Base-by-base conservation (phyloP, 2,797 vertebrate species). In the Saxicola maurus region DNA sequence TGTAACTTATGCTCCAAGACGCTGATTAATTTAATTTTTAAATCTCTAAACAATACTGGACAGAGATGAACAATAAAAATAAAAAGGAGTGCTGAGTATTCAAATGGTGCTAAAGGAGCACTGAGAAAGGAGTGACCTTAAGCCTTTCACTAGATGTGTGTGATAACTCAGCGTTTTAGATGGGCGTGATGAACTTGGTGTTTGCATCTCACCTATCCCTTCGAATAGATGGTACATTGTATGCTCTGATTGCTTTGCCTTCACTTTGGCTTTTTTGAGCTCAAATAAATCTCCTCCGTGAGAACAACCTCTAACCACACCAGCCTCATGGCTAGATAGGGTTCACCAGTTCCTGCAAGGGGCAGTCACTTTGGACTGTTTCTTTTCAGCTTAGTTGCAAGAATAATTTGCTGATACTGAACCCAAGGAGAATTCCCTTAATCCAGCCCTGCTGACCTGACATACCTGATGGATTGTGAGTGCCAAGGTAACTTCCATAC, bases 11-110 rank as follows among this genome's bases (percentile, higher is more conserved):
- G 37, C 55, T 91, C 56, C 35, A 42, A 90, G 89, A 59, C 3
- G 55, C 73, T 81, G 87, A 89, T 89, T 90, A 89, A 89, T 89
- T 84, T 61, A 71, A 56, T 91, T 93, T 92, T 83, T 60, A 78
- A 87, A 87, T 78, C 82, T 81, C 73, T 78, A 64, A 92, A 92
- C 62, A 92, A 73, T 85, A 31, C 27, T 21, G 60, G 82, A 66
- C 66, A n/a, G 55, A 75, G 62, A 87, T 21, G 75, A 89, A 55
- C 13, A 55, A 68, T 40, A 48, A 51, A 79, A 90, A 84, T 53
- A 71, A 74, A 85, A 89, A 30, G 17, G 24, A 73, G 31, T 17
- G 10, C 6, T 33, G 35, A 57, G 38, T 35, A 45, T 53, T 87
- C 65, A 52, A 61, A 8, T 6, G 15, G 25, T 82, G 87, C 51